Evolutionary conservation across 2,888 invertebrate species (phyloP), one percentile per base, ranked within the genome.

Genomic region (Eupithecia exiguata): DNA sequence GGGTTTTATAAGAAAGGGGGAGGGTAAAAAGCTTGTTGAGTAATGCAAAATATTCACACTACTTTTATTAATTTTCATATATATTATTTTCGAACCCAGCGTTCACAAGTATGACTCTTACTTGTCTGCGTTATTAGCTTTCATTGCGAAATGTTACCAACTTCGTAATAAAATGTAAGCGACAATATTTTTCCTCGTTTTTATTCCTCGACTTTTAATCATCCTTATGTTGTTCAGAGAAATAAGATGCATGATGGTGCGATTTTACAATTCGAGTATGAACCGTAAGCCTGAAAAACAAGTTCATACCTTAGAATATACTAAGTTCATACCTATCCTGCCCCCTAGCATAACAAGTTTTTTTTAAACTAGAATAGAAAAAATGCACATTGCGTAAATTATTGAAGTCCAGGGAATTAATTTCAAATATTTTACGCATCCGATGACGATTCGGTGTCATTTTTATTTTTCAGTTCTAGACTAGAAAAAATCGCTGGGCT

Each of bases 201-300:
- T 78, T 82, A 83, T 85, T 81, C 36, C 69, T 69, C 61, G 35
- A 62, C 25, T 63, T 71, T 78, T 75, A 74, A 83, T 84, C 83
- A 77, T 80, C 77, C 81, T 83, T 84, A 82, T 84, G 78, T 77
- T 78, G 78, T 75, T 74, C 68, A 36, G 75, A 71, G 38, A 49
- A 18, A 69, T 62, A 68, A 65, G 25, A 36, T 36, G 35, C 43
- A 63, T 30, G 40, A 61, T 43, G 40, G 65, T n/a, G 18, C 40
- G 14, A 18, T 36, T 49, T 36, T 9, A 66, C 38, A 58, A 68
- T 65, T 74, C 38, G 12, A 40, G 35, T 35, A n/a, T 43, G 71
- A 68, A 71, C 70, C 43, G 53, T 58, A 65, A 65, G 70, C 58
- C 35, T 30, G 4, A 30, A 12, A 16, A 21, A 10, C 18, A n/a